A percentile compares a stretch with the other conserved stretches of the same genome.
These are phyloP conservation scores for Pachyseris speciosa DNA, from an alignment of 64 coral and sea anemone species.

Conservation along the genomic window DNA sequence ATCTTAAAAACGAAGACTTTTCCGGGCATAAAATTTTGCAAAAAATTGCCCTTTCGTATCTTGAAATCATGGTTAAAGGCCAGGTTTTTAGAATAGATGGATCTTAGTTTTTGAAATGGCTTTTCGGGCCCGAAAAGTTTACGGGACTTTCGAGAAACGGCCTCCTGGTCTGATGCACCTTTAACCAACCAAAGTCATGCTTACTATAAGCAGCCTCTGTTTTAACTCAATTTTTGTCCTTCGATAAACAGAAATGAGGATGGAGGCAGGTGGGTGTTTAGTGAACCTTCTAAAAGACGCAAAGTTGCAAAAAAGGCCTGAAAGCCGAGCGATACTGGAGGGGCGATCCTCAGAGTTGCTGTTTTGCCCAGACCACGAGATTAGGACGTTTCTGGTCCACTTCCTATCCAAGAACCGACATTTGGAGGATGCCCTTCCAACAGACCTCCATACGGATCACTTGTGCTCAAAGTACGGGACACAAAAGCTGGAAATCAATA, in stretches of 20 bases:
- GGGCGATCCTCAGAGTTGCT: neutral
- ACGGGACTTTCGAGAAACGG: too few species aligned
- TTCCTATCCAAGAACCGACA: neutral
- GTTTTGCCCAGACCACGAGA: neutral
- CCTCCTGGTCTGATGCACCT: too few species aligned
- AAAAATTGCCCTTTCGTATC: too few species aligned
- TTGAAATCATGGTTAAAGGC: too few species aligned
- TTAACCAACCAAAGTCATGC: too few species aligned
- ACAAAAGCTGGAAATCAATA: neutral
- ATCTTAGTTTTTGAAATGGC: too few species aligned
- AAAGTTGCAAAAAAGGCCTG: neutral
- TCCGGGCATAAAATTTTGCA: too few species aligned
- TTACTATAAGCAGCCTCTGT: too few species aligned
- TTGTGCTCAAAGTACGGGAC: neutral
- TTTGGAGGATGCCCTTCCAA: neutral
- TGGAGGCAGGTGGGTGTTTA: neutral
- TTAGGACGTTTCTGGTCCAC: neutral
- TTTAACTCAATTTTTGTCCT: neutral
- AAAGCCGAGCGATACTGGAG: constrained; percentile 2
- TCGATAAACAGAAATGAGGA: neutral
- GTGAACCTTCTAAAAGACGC: neutral
- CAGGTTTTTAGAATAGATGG: too few species aligned
- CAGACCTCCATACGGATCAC: neutral
- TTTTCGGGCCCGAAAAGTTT: too few species aligned
- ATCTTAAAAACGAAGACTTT: too few species aligned